Base-by-base conservation (phyloP, 2,113 vertebrate species). In the Thamnaconus septentrionalis region DNA sequence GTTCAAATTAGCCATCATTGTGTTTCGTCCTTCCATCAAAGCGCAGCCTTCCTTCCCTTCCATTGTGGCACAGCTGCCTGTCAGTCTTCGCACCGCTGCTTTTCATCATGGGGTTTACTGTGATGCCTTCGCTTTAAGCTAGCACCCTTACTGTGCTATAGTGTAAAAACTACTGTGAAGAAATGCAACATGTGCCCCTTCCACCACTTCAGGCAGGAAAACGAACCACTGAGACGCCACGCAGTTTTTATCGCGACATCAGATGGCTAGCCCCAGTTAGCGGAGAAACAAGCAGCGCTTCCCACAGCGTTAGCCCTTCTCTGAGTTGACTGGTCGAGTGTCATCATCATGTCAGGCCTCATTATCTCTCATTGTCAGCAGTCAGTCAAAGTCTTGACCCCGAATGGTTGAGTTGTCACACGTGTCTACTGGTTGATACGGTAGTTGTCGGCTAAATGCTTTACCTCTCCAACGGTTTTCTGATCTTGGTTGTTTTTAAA, bases 111-210 rank as follows among this genome's bases (percentile, higher is more conserved):
- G 9, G 48, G n/a, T 50, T 50, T 64, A 78, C 78, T 78, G n/a
- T 62, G 42, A 63, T 56, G 12, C 56, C 74, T 71, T 75, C 12
- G 41, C 69, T 73, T 52, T 69, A 47, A 68, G 60, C 73, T 74
- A 62, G 18, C 18, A 83, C 77, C 72, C n/a, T 61, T 69, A 71
- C 67, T 75, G 71, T 76, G 75, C 81, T 77, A 49, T 73, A 79
- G 66, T 82, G 74, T 76, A 82, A 85, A 31, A 73, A 76, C 78
- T 81, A 79, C 76, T 83, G 83, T 85, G 83, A 88, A 84, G 79
- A 81, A 60, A 68, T 53, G 44, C 18, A 18, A 69, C 59, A 59
- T 8, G 57, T 54, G 71, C 73, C 64, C 53, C 59, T 73, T 59
- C 62, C 18, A 31, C 18, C 18, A 1, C 18, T 70, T 76, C 82